phyloP scores from a whole-genome alignment of 2,888 invertebrate genomes.

The Bursaphelenchus okinawaensis region DNA sequence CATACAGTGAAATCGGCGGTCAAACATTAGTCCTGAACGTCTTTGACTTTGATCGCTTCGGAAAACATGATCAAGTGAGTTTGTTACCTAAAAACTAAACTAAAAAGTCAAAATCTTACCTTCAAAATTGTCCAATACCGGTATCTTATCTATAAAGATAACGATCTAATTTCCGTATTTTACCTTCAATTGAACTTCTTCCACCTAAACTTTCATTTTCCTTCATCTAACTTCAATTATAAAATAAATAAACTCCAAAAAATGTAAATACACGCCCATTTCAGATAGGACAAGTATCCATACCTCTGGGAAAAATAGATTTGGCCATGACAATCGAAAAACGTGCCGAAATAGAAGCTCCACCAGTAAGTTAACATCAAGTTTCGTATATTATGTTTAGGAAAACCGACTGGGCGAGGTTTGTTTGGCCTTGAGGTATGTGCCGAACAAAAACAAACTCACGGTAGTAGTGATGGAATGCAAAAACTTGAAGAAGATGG shows the following conservation, averaged over 20 bases:
- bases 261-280: slow-evolving; percentile 20
- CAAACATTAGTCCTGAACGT: slow-evolving; percentile 98
- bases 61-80: slow-evolving; percentile 98
- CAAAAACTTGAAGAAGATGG: slow-evolving; percentile 99
- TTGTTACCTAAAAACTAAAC: not conserved
- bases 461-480: slow-evolving; percentile 98
- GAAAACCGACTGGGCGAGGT: slow-evolving; percentile 84
- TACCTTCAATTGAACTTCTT: no score
- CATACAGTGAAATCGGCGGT: slow-evolving; percentile 96
- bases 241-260: no score
- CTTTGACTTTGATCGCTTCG: slow-evolving; percentile 99
- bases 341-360: slow-evolving; percentile 93
- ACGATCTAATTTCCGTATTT: no score
- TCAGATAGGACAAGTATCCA: slow-evolving; percentile 63
- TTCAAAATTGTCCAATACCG: not conserved
- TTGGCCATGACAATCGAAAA: slow-evolving; percentile 96
- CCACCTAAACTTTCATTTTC: no score
- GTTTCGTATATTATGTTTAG: slow-evolving; percentile 29
- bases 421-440: slow-evolving; percentile 97
- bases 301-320: slow-evolving; percentile 89
- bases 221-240: no score
- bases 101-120: not conserved
- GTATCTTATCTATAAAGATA: no score
- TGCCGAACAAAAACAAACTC: slow-evolving; percentile 96
- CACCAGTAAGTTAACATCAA: slow-evolving; percentile 73